Base-by-base conservation (phyloP, 2,888 invertebrate genomes). In the Rhaphigaster nebulosa region DNA sequence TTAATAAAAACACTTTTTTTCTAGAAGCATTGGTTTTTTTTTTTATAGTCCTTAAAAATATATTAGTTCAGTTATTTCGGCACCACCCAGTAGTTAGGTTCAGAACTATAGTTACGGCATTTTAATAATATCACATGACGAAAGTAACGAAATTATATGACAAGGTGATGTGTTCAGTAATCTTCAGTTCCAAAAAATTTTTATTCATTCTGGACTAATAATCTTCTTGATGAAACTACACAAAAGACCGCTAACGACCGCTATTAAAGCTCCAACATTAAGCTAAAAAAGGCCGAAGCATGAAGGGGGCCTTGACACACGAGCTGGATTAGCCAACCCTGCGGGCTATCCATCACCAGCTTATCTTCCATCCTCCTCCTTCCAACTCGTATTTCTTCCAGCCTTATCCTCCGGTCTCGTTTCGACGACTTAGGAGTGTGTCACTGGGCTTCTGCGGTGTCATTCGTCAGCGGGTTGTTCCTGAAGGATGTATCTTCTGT, bases 361-460 rank as follows among this genome's bases (percentile, higher is more conserved):
- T 34, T 65, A 65, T 65, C 65, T 65, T 6, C 29, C 29, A 34
- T 15, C 65, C 29, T 10, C 29, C 65, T 15, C 29, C 65, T 65
- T 65, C 65, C 65, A 15, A 4, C 29, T 15, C 65, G 65, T 65
- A 65, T 65, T 65, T 65, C 65, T 65, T 65, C 18, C 65, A 29
- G 23, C 65, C 65, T 65, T 65, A 65, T 65, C 65, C 65, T 34
- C 29, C 15, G 12, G 4, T 34, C 29, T 65, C 65, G 65, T 65
- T 65, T 65, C 65, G 65, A 4, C 29, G 65, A 65, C 65, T 65
- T 65, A 65, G 65, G 65, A 65, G 65, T 65, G 65, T 65, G 65
- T 65, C 65, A 29, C 5, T 29, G 29, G 15, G 29, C 65, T 65
- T 65, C 29, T 18, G 65, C 20, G 29, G 29, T 60, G 60, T 60